Conservation (phyloP, 2,888 invertebrate species). For the Urechis unicinctus region DNA sequence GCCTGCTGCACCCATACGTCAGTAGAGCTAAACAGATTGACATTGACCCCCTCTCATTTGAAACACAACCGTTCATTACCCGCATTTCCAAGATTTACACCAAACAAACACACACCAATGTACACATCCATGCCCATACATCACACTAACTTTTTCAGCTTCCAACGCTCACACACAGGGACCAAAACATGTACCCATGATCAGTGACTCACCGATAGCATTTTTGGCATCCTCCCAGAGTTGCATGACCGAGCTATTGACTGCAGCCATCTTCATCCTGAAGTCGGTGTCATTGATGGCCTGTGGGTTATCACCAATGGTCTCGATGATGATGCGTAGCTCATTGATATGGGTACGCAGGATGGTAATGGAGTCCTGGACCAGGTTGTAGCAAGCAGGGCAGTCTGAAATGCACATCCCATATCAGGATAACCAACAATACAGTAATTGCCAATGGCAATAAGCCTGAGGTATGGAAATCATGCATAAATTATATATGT, state of each 20-base stretch:
- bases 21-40: no score
- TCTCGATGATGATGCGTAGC: constrained; percentile 69
- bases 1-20: no score
- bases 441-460: no score
- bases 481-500: no score
- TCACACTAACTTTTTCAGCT: no score
- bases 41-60: no score
- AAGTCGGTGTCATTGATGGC: constrained; percentile 87
- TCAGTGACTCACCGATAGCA: constrained; percentile 8
- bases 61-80: no score
- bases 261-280: constrained; percentile 70
- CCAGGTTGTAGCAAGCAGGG: constrained; percentile 90
- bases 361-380: constrained; percentile 75
- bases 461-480: neutral
- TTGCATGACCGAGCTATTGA: constrained; percentile 69
- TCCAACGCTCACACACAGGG: no score
- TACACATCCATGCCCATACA: no score
- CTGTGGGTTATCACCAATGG: constrained; percentile 88
- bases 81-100: no score
- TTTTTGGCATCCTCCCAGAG: constrained; percentile 65
- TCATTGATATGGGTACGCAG: constrained; percentile 53
- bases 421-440: neutral
- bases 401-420: constrained; percentile 61
- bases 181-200: no score
- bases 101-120: no score